Evolutionary conservation across 1,140 invertebrate genomes (phyloP), one percentile per base, ranked within the genome.

Genomic region (Leptopilina boulardi): DNA sequence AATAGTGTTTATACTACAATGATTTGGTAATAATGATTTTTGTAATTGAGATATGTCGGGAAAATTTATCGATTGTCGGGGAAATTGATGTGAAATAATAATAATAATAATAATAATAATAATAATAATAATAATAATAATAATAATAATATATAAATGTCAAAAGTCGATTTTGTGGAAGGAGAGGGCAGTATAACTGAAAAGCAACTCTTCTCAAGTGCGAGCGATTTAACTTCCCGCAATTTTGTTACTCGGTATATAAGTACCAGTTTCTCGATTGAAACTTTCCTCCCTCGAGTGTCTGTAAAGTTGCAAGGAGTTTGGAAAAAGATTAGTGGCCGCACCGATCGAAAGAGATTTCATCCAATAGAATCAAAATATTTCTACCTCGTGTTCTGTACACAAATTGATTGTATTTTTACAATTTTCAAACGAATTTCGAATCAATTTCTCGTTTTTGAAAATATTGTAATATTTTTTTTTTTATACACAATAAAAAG

Each of bases 361-460:
- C 70, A 71, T 10, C n/a, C 41, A 21, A 42, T 77, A 30, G 79
- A 44, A 59, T 26, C 21, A 10, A 66, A 66, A 66, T n/a, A 66
- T 66, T 66, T 34, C 9, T 0, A 2, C 5, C 34, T 59, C 23
- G 19, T 18, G 9, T 8, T 54, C 51, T 5, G 0, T n/a, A n/a
- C n/a, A n/a, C n/a, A n/a, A n/a, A n/a, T n/a, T n/a, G n/a, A n/a
- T n/a, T n/a, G n/a, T n/a, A n/a, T n/a, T n/a, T n/a, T n/a, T n/a
- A n/a, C n/a, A n/a, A n/a, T n/a, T n/a, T n/a, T n/a, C n/a, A n/a
- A n/a, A n/a, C n/a, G n/a, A n/a, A n/a, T n/a, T n/a, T n/a, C n/a
- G n/a, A n/a, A n/a, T n/a, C n/a, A n/a, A n/a, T n/a, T n/a, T n/a
- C n/a, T n/a, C n/a, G n/a, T n/a, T n/a, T n/a, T n/a, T n/a, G n/a